Percentiles rank a stretch among this genome's conserved stretches.
These are phyloP conservation scores for Tupaia chinensis DNA, from an alignment of 2,113 vertebrate species.

Conservation along the genomic window DNA sequence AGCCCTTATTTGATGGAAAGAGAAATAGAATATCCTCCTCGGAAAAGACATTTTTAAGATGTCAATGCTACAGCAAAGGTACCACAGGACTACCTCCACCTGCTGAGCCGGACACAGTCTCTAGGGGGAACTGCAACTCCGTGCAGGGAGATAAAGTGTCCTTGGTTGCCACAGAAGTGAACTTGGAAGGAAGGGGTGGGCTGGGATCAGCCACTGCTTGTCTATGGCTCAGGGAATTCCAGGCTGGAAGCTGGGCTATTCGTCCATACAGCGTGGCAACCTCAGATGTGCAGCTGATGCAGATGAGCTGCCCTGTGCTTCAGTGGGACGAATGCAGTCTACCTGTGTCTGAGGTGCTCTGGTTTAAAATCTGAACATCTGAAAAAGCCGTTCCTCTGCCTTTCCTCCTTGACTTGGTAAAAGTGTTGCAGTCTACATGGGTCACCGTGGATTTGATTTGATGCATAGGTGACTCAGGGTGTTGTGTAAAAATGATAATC, in stretches of 20 bases:
- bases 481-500: slow-evolving; percentile 61
- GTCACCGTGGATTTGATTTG: slow-evolving; percentile 42
- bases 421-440: neutral
- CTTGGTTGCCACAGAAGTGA: too few relatives aligned
- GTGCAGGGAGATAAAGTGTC: fast-evolving
- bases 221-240: neutral
- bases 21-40: neutral
- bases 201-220: neutral
- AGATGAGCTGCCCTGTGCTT: neutral
- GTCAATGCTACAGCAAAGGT: neutral
- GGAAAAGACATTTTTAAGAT: neutral
- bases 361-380: slow-evolving; percentile 14
- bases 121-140: neutral
- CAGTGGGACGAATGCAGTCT: neutral
- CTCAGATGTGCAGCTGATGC: neutral
- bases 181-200: neutral
- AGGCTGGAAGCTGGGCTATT: neutral
- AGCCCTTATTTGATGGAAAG: neutral
- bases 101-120: neutral
- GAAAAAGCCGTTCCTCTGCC: neutral
- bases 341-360: neutral
- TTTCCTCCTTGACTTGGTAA: slow-evolving; percentile 24
- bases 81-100: fast-evolving
- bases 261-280: neutral
- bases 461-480: slow-evolving; percentile 39